Percentiles rank a stretch among this genome's conserved stretches.
These are phyloP conservation scores for Muscicapa adusta DNA, from an alignment of 2,113 vertebrate genomes.

Conservation along the genomic window DNA sequence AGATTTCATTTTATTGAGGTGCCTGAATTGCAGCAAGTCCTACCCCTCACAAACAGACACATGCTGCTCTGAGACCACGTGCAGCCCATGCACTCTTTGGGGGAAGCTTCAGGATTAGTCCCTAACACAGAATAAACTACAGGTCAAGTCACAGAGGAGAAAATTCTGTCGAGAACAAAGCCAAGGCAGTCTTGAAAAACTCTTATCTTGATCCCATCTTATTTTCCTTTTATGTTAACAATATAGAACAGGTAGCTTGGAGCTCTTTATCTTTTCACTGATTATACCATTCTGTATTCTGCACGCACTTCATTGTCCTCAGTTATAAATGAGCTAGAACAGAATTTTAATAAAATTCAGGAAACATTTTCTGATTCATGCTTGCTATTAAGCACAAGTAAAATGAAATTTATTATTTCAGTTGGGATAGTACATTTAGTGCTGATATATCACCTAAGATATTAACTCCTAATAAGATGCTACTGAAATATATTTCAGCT, in stretches of 20 bases:
- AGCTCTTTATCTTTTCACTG: slow-evolving; percentile 32
- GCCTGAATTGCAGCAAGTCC: not conserved
- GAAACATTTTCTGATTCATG: slow-evolving; percentile 33
- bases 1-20: not conserved
- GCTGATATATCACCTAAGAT: not conserved
- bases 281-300: slow-evolving; percentile 8
- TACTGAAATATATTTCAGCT: slow-evolving; percentile 4
- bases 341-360: slow-evolving; percentile 45
- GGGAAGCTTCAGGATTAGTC: not conserved
- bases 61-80: fast-evolving
- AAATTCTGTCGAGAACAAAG: not conserved
- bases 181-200: not conserved
- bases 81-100: not conserved
- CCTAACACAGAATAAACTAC: not conserved
- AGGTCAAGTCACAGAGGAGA: not conserved
- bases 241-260: not conserved
- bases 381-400: slow-evolving; percentile 20
- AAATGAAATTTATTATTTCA: slow-evolving; percentile 44
- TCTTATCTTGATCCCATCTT: slow-evolving; percentile 13
- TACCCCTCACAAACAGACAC: not conserved
- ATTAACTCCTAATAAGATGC: slow-evolving; percentile 25
- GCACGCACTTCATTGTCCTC: slow-evolving; percentile 11
- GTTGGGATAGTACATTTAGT: slow-evolving; percentile 2
- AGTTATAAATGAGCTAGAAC: slow-evolving; percentile 36
- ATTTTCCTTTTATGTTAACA: slow-evolving; percentile 42